Evolutionary conservation across 1,140 invertebrate species (phyloP).

Genomic region (Wasmannia auropunctata): DNA sequence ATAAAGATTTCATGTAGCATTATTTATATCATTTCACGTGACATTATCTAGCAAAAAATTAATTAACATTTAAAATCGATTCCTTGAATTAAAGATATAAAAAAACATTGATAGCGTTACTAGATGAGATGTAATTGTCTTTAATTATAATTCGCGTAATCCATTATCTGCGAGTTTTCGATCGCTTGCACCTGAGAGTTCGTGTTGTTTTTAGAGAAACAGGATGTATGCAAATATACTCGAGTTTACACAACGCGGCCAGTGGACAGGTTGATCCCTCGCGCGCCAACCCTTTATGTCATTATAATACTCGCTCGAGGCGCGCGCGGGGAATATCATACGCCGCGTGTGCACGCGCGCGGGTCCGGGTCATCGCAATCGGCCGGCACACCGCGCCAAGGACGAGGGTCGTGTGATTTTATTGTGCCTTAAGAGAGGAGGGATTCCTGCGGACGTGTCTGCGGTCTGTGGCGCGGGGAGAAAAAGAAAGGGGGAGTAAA

Average conservation of each 20-base stretch:
- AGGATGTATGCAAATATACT: conserved; percentile 40
- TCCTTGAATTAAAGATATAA: neutral
- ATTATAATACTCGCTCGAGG: conserved; percentile 26
- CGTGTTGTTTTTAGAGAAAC: conserved; percentile 1
- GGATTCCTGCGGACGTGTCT: conserved; percentile 49
- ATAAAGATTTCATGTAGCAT: neutral
- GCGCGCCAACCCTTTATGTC: conserved; percentile 41
- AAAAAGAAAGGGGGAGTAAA: conserved; percentile 55
- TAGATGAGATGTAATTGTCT: neutral
- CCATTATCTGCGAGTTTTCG: neutral
- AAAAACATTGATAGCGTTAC: no score
- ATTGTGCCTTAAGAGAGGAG: conserved; percentile 36
- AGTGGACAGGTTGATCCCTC: conserved; percentile 22
- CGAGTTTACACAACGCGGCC: neutral
- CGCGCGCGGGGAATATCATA: neutral
- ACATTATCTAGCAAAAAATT: neutral
- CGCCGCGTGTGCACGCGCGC: neutral
- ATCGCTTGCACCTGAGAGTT: neutral
- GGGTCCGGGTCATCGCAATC: conserved; percentile 66
- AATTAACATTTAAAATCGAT: neutral
- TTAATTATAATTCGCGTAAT: neutral
- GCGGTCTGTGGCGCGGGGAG: neutral
- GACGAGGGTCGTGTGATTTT: conserved; percentile 58
- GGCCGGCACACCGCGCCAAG: conserved; percentile 49
- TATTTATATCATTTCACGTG: no score